Evolutionary conservation across 2,888 invertebrate species (phyloP).

Genomic region (Philereme transversata): DNA sequence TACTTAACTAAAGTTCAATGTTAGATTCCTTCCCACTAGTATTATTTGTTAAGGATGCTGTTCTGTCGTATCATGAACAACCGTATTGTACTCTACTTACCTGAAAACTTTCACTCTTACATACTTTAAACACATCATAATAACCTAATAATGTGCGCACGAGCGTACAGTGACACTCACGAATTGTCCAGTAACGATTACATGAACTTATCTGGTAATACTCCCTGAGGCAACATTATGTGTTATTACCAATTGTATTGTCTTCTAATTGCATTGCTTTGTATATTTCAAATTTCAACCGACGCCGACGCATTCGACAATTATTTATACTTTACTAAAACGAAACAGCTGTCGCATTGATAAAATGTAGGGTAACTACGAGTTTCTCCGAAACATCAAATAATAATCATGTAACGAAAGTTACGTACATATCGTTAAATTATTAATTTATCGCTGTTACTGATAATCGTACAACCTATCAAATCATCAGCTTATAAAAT

Average conservation of each 20-base stretch:
- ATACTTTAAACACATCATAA: conserved; percentile 40
- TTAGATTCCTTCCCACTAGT: neutral
- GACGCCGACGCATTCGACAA: conserved; percentile 9
- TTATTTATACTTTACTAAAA: neutral
- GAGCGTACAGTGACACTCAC: conserved; percentile 70
- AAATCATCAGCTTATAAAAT: conserved; percentile 58
- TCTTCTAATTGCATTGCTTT: conserved; percentile 50
- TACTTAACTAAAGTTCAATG: neutral
- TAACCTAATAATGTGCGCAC: conserved; percentile 66
- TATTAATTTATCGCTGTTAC: conserved; percentile 46
- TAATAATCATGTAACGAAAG: conserved; percentile 17
- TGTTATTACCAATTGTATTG: conserved; percentile 56
- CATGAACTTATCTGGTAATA: conserved; percentile 63
- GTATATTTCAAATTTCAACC: conserved; percentile 17
- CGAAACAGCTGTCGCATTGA: neutral
- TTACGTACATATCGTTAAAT: conserved; percentile 42
- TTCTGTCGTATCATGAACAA: neutral
- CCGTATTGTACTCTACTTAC: conserved; percentile 14
- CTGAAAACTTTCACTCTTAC: conserved; percentile 40
- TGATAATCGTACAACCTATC: conserved; percentile 37
- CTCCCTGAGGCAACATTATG: conserved; percentile 44
- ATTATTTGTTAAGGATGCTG: neutral
- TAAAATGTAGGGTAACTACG: conserved; percentile 3
- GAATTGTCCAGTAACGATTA: conserved; percentile 60
- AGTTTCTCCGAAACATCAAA: conserved; percentile 14